These are phyloP conservation scores for Microcebus jonahi DNA, from an alignment of 2,113 vertebrate genomes.

Conservation along the genomic window DNA sequence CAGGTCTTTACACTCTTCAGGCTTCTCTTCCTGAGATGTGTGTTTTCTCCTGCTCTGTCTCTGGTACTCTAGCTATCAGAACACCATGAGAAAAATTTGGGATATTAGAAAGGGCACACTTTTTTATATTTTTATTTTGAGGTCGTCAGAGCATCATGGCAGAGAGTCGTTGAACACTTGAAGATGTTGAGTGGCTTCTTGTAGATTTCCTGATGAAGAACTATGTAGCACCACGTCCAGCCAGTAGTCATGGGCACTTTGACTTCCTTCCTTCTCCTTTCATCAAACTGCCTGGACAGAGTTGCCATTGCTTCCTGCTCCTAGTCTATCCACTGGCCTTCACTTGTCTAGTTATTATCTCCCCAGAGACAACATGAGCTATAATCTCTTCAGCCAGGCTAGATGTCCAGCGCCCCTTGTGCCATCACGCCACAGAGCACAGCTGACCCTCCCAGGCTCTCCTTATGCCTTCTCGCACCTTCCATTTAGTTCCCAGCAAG, in stretches of 20 bases:
- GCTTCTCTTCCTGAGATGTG: neutral
- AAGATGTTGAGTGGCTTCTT: neutral
- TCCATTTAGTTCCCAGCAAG: neutral
- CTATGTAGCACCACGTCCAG: neutral
- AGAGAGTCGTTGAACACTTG: neutral
- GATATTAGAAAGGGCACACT: neutral
- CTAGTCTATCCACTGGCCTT: neutral
- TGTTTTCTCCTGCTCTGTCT: neutral
- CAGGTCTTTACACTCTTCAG: neutral
- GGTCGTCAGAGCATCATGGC: neutral
- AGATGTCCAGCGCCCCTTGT: neutral
- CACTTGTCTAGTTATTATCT: neutral
- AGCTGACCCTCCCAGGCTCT: neutral
- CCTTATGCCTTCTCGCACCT: neutral
- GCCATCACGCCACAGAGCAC: neutral
- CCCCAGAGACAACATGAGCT: neutral
- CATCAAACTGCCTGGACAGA: neutral
- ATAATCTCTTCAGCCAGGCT: neutral
- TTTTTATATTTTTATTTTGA: neutral
- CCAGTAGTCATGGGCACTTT: neutral
- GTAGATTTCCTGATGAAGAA: neutral
- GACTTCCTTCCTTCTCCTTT: neutral
- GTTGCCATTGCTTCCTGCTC: neutral
- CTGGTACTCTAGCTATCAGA: neutral
- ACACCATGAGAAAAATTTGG: neutral